These are phyloP conservation scores for Itoplectis maculator DNA, from an alignment of 2,888 invertebrate genomes.

Conservation along the genomic window DNA sequence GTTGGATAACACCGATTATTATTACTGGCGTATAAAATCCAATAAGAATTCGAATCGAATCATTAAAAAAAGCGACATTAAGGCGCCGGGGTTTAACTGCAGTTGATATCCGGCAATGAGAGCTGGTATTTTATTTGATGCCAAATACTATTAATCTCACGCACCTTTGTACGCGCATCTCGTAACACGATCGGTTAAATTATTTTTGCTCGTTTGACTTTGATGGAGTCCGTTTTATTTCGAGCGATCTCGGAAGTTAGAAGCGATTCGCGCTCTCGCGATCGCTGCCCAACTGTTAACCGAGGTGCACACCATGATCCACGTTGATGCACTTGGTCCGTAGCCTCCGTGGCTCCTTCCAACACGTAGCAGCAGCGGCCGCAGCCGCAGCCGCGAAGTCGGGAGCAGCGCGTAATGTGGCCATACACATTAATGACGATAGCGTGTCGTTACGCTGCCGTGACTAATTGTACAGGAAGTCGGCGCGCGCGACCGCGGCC, in stretches of 20 bases:
- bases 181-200: too few relatives aligned
- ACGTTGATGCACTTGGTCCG: background rate
- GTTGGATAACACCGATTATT: too few relatives aligned
- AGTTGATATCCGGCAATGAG: too few relatives aligned
- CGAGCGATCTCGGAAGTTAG: background rate
- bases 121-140: too few relatives aligned
- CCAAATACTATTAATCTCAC: too few relatives aligned
- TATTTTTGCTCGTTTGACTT: background rate
- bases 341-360: background rate
- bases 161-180: too few relatives aligned
- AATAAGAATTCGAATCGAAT: too few relatives aligned
- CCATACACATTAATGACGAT: constrained; percentile 51
- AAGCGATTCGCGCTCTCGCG: background rate
- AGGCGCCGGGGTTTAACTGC: too few relatives aligned
- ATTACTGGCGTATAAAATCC: too few relatives aligned
- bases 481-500: constrained; percentile 32
- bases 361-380: background rate
- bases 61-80: too few relatives aligned
- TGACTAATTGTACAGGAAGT: constrained; percentile 79
- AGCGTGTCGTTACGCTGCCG: constrained; percentile 66
- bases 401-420: constrained; percentile 48
- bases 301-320: background rate
- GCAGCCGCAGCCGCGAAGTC: background rate
- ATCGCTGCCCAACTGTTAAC: constrained; percentile 34
- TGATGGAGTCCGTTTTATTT: background rate